Conservation (phyloP, 2,113 vertebrate genomes). For the Canis aureus region DNA sequence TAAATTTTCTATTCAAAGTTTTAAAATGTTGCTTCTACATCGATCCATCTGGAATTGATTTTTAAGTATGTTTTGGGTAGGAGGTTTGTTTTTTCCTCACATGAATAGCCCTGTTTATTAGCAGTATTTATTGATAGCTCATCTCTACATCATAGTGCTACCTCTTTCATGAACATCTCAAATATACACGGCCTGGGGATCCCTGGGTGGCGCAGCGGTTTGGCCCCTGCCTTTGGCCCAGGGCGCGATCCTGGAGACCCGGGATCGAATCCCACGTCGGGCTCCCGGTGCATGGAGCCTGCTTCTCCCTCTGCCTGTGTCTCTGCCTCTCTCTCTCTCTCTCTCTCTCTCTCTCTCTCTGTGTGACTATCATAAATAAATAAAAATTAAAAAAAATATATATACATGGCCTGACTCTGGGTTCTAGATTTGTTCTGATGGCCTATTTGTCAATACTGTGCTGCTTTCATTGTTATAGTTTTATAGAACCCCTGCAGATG, state of each 20-base stretch:
- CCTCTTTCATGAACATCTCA: neutral
- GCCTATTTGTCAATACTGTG: constrained; percentile 18
- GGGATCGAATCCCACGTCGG: too few species aligned
- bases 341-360: too few species aligned
- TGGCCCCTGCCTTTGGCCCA: too few species aligned
- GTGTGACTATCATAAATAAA: too few species aligned
- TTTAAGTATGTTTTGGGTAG: neutral
- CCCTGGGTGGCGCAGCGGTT: too few species aligned
- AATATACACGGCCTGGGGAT: neutral
- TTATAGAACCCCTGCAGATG: neutral
- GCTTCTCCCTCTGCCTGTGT: too few species aligned
- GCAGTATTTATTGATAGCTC: neutral
- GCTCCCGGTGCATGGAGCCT: too few species aligned
- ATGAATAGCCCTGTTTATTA: neutral
- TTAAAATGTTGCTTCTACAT: constrained; percentile 28
- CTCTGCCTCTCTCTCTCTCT: too few species aligned
- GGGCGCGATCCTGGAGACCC: too few species aligned
- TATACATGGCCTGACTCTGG: neutral
- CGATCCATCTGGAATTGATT: constrained; percentile 52
- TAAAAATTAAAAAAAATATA: neutral
- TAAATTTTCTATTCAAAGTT: constrained; percentile 52
- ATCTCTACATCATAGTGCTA: neutral
- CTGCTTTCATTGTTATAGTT: neutral
- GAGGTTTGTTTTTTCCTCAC: constrained; percentile 42
- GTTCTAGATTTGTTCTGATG: neutral